These are phyloP conservation scores for Mesorhabditis belari DNA, from an alignment of 2,888 invertebrate genomes.

Conservation along the genomic window DNA sequence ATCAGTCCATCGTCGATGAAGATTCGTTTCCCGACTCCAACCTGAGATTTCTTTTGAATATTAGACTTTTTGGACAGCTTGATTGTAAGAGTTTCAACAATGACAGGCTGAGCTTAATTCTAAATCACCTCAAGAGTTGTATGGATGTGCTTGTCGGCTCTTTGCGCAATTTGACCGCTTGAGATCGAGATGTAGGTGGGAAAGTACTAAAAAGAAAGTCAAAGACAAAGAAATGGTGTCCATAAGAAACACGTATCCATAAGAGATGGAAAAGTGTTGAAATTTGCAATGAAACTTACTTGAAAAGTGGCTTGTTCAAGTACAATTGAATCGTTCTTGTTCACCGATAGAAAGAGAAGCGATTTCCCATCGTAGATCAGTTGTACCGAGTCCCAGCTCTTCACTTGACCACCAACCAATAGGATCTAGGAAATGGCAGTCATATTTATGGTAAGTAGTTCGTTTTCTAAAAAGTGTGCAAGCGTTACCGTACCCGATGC, in stretches of 20 bases:
- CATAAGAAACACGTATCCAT: no score
- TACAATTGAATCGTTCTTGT: no score
- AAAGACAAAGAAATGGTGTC: no score
- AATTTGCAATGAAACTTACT: background rate
- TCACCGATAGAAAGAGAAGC: background rate
- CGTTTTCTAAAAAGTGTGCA: no score
- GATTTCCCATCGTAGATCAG: background rate
- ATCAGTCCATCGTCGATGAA: conserved; percentile 20
- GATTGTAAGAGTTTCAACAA: background rate
- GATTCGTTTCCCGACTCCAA: conserved; percentile 10
- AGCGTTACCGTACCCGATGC: no score
- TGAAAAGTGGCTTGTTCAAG: background rate
- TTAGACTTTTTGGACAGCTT: background rate
- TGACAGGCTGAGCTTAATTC: background rate
- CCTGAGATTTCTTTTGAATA: no score
- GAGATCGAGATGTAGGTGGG: background rate
- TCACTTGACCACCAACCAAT: background rate
- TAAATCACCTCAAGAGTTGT: background rate
- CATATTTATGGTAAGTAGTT: background rate
- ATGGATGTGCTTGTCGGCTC: background rate
- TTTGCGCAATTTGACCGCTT: background rate
- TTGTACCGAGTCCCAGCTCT: background rate
- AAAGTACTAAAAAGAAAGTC: background rate
- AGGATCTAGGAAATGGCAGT: background rate
- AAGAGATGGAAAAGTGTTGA: no score